These are phyloP conservation scores for Meloe dianella DNA, from an alignment of 2,888 invertebrate genomes.

Conservation along the genomic window DNA sequence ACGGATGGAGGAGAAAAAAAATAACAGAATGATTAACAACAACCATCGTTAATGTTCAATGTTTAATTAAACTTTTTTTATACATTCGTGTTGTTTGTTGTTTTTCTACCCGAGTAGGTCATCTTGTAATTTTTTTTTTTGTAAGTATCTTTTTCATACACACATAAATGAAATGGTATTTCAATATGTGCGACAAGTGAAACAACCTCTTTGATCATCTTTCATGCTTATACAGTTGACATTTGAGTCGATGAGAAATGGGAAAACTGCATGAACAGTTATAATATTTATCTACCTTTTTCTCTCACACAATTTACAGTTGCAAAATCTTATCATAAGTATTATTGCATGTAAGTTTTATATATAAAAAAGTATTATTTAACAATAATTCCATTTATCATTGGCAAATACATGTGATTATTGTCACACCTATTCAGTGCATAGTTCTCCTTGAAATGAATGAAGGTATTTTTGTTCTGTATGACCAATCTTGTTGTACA, in stretches of 20 bases:
- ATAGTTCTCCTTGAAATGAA: not conserved
- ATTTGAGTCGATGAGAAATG: slow-evolving; percentile 23
- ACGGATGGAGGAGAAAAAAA: no score
- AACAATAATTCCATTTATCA: not conserved
- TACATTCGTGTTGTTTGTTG: no score
- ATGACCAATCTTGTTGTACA: no score
- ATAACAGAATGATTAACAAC: no score
- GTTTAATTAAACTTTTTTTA: no score
- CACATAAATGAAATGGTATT: slow-evolving; percentile 16
- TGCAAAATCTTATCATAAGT: not conserved
- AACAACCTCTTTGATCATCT: slow-evolving; percentile 10
- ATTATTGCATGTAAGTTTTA: not conserved
- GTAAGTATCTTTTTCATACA: not conserved
- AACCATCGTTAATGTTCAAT: no score
- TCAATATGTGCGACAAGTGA: slow-evolving; percentile 9
- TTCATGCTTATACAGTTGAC: slow-evolving; percentile 25
- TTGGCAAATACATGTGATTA: not conserved
- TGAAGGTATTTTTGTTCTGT: not conserved
- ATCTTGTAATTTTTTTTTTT: not conserved
- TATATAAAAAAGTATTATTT: not conserved
- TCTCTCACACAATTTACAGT: not conserved
- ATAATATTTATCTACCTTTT: not conserved
- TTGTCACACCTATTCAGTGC: not conserved
- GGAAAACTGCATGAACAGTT: not conserved
- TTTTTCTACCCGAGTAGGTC: no score